Conservation (phyloP, 2,888 invertebrate genomes). For the Ennomos quercinarius region DNA sequence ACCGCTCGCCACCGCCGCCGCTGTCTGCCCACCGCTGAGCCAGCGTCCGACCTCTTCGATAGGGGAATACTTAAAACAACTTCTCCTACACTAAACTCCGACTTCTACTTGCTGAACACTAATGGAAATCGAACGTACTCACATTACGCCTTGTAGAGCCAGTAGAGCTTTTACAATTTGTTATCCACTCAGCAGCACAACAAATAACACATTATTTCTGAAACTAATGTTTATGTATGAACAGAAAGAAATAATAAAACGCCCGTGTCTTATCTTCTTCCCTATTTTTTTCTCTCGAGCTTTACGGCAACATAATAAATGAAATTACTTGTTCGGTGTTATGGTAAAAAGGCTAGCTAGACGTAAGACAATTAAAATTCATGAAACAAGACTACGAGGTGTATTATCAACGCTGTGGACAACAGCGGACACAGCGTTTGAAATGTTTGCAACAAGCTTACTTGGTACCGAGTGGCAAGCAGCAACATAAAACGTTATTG, state of each 20-base stretch:
- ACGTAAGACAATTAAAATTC: slow-evolving; percentile 21
- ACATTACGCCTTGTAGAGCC: slow-evolving; percentile 55
- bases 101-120: slow-evolving; percentile 59
- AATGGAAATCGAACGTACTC: slow-evolving; percentile 50
- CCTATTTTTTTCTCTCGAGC: slow-evolving; percentile 33
- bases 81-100: slow-evolving; percentile 67
- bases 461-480: slow-evolving; percentile 11
- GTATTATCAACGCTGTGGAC: not conserved
- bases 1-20: slow-evolving; percentile 53
- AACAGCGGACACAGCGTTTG: slow-evolving; percentile 7
- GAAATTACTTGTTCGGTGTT: slow-evolving; percentile 30
- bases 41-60: slow-evolving; percentile 50
- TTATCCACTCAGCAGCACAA: slow-evolving; percentile 26
- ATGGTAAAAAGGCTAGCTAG: slow-evolving; percentile 24
- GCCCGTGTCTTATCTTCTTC: slow-evolving; percentile 32
- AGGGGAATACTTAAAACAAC: slow-evolving; percentile 74
- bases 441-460: slow-evolving; percentile 23
- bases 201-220: slow-evolving; percentile 36
- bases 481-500: slow-evolving; percentile 45
- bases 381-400: slow-evolving; percentile 2
- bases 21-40: slow-evolving; percentile 39
- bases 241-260: slow-evolving; percentile 38
- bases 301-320: slow-evolving; percentile 33
- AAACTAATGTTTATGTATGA: slow-evolving; percentile 41
- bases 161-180: slow-evolving; percentile 48